Evolutionary conservation across 1,140 invertebrate species (phyloP).

Genomic region (Anastatus disparis): DNA sequence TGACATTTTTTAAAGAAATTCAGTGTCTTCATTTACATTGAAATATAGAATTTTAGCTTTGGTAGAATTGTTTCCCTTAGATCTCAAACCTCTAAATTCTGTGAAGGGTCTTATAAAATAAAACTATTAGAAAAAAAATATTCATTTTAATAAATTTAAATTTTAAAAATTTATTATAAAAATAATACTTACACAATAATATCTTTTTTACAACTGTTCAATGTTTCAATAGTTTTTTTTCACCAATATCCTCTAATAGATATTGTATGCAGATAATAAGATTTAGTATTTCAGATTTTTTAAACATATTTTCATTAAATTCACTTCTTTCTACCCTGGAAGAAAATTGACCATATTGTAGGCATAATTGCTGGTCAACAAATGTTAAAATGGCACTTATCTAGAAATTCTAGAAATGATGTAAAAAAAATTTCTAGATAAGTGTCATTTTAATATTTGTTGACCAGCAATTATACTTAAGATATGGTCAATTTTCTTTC

Average conservation of each 20-base stretch:
- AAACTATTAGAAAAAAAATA: constrained; percentile 59
- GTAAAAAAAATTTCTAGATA: no score
- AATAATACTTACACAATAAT: constrained; percentile 57
- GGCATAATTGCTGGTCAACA: no score
- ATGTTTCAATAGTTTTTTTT: constrained; percentile 64
- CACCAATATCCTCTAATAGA: constrained; percentile 77
- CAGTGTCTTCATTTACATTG: constrained; percentile 67
- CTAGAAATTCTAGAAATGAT: no score
- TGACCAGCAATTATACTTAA: no score
- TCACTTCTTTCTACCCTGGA: constrained; percentile 67
- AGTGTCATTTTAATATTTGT: no score
- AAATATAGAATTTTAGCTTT: constrained; percentile 79
- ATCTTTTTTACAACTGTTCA: constrained; percentile 68
- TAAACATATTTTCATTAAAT: constrained; percentile 77
- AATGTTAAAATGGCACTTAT: no score
- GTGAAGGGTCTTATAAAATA: constrained; percentile 58
- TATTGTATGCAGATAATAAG: constrained; percentile 79
- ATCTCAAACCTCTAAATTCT: constrained; percentile 77
- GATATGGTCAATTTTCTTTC: no score
- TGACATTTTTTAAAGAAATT: constrained; percentile 72
- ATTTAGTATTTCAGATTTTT: constrained; percentile 78
- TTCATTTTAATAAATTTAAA: neutral
- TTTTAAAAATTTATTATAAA: neutral
- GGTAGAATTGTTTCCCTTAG: constrained; percentile 87
- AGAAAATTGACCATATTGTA: no score